Conservation (phyloP, 2,797 vertebrate species). For the Melanogrammus aeglefinus region DNA sequence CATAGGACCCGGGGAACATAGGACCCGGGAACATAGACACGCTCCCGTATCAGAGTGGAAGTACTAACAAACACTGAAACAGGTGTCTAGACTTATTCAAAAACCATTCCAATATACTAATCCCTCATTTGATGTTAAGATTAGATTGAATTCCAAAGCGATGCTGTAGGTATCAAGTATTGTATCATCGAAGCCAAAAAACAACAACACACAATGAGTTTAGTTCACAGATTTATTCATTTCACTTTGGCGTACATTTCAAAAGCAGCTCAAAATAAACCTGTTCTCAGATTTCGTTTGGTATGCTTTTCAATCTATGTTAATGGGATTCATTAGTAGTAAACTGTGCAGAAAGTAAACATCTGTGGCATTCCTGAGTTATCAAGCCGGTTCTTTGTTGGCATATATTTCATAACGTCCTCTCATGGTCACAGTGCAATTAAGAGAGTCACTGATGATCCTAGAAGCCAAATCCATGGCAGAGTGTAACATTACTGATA, state of each 20-base stretch:
- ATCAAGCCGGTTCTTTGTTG: conserved; percentile 32
- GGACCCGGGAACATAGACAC: too few species aligned
- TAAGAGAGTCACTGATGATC: conserved; percentile 21
- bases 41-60: background rate
- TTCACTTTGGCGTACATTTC: conserved; percentile 43
- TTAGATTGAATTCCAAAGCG: background rate
- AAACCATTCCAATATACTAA: too few species aligned
- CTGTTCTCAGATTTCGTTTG: conserved; percentile 42
- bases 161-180: background rate
- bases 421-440: conserved; percentile 21
- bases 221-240: conserved; percentile 65
- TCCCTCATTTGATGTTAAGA: background rate
- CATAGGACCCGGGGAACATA: too few species aligned
- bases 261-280: conserved; percentile 55
- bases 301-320: conserved; percentile 42
- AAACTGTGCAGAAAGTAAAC: conserved; percentile 49
- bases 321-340: conserved; percentile 22
- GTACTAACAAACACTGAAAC: background rate
- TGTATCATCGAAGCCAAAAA: background rate
- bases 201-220: conserved; percentile 27
- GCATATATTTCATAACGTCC: conserved; percentile 45
- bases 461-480: conserved; percentile 15
- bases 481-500: conserved; percentile 28
- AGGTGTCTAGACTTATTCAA: too few species aligned
- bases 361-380: conserved; percentile 36